Evolutionary conservation across 2,888 invertebrate genomes (phyloP), one percentile per base, ranked within the genome.

Genomic region (Scotopteryx bipunctaria): DNA sequence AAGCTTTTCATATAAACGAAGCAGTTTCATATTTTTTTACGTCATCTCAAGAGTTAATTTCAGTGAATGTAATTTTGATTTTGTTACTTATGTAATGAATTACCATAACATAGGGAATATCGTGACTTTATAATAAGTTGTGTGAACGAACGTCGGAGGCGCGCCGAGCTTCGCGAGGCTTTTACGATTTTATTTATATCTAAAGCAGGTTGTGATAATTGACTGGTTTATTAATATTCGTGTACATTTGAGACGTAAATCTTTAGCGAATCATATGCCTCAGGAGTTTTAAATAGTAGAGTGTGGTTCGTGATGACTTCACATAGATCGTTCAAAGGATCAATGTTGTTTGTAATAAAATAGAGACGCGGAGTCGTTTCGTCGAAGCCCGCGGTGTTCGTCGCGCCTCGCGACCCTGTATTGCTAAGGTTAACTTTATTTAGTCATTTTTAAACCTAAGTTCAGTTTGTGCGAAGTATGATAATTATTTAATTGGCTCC

Each of bases 381-480:
- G 14, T 9, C 5, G 27, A 41, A 47, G 32, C 25, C 52, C 47
- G 42, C 50, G 50, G 53, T 63, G 70, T 67, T 68, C 75, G 69
- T 63, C 73, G 66, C 67, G 59, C 60, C 62, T 67, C 52, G 62
- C 61, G 69, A 77, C 73, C 75, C 76, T 78, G 76, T 85, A 86
- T 79, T 53, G 81, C 63, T 88, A 87, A 85, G 66, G 73, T 81
- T 86, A 84, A 80, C 76, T 78, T 87, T 86, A 86, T 88, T 86
- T 88, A 88, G 88, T 89, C 88, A 88, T 85, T 69, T 78, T 69
- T 84, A 76, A 68, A 77, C 68, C 70, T 86, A 86, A 86, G 86
- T 86, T 86, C 82, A 78, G 73, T 83, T 81, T 77, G 81, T 81
- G 81, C 76, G 78, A 71, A 71, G 77, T 77, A 68, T 74, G 67